Percentiles rank a stretch among this genome's conserved stretches.
Evolutionary conservation across 2,797 vertebrate species (phyloP).

Genomic region (Bradypus variegatus): DNA sequence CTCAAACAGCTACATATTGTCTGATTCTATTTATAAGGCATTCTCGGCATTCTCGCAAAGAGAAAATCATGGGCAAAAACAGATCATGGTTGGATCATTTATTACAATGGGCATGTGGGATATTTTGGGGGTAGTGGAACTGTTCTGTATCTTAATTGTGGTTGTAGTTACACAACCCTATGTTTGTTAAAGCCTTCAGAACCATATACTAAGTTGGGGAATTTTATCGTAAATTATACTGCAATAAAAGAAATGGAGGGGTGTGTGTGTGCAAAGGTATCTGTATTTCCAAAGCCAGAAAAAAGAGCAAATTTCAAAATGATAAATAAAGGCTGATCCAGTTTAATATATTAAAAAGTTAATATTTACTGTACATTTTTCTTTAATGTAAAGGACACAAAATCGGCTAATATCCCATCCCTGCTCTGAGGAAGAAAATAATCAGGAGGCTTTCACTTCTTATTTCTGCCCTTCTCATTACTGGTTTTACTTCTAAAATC

Average conservation of each 20-base stretch:
- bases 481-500: too few species aligned
- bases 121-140: accelerated
- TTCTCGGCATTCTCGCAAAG: background rate
- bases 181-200: background rate
- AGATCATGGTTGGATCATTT: too few species aligned
- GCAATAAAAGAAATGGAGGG: too few species aligned
- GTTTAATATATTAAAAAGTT: too few species aligned
- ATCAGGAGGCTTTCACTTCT: too few species aligned
- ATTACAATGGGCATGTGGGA: accelerated
- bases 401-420: background rate
- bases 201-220: accelerated
- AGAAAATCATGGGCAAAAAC: too few species aligned
- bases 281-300: background rate
- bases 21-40: too few species aligned
- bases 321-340: background rate
- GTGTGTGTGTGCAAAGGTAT: too few species aligned
- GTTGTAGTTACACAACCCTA: background rate
- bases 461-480: too few species aligned
- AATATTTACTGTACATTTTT: background rate
- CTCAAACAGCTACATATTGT: too few species aligned
- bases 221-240: background rate
- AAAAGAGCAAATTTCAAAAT: background rate
- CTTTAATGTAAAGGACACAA: background rate
- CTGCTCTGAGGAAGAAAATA: background rate
- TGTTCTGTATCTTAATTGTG: accelerated